A percentile compares a stretch with the other conserved stretches of the same genome.
Conservation (phyloP, 2,888 invertebrate species). For the Nipponacmea schrenckii region DNA sequence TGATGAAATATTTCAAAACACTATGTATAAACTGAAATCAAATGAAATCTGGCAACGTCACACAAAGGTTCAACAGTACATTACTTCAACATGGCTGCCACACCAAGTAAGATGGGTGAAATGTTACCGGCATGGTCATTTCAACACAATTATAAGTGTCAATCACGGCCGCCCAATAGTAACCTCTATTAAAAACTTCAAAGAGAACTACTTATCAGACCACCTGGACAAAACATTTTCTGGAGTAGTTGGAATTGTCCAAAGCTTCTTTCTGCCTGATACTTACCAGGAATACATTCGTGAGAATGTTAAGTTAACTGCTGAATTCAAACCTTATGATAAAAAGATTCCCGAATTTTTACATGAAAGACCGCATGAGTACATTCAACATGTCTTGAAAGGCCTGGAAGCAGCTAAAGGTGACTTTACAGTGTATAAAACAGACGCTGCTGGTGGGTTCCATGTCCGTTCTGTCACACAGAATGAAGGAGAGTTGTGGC, state of each 20-base stretch:
- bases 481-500: background rate
- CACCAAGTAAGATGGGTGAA: background rate
- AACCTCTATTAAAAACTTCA: background rate
- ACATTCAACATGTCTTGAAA: constrained; percentile 3
- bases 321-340: background rate
- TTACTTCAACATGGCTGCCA: too few species aligned
- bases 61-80: too few species aligned
- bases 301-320: background rate
- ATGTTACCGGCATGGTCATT: background rate
- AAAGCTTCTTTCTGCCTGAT: background rate
- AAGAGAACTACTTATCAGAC: background rate
- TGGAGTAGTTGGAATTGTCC: background rate
- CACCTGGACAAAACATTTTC: background rate
- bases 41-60: background rate
- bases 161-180: background rate
- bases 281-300: background rate
- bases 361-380: background rate
- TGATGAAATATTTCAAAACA: background rate
- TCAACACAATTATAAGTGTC: background rate
- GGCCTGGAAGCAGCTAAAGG: background rate
- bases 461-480: background rate
- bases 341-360: background rate
- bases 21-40: background rate
- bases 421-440: background rate
- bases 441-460: background rate